Conservation (phyloP, 2,113 vertebrate species). For the Podarcis muralis region DNA sequence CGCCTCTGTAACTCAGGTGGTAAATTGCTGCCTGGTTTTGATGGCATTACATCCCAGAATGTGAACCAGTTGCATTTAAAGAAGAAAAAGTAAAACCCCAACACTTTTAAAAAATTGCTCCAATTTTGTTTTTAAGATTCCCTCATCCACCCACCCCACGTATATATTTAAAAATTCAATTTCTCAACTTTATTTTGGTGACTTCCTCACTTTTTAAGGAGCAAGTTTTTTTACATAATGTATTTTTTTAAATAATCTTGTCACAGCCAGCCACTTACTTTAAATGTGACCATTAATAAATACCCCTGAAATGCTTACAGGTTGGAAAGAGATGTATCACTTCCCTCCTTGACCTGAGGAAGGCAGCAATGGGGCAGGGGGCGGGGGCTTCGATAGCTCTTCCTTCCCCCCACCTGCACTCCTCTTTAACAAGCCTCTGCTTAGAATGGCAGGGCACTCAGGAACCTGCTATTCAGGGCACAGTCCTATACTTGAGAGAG, state of each 20-base stretch:
- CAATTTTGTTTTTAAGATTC: background rate
- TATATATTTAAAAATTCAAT: background rate
- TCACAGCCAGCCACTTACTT: background rate
- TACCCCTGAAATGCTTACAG: background rate
- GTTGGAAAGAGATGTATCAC: background rate
- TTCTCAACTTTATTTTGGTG: slow-evolving; percentile 1
- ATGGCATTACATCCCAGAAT: background rate
- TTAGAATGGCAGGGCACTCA: background rate
- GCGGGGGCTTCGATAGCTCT: background rate
- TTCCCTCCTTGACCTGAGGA: background rate
- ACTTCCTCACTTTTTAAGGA: background rate
- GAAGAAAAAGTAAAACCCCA: background rate
- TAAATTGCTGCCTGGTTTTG: slow-evolving; percentile 10
- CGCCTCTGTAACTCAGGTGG: background rate
- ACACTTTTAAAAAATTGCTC: background rate
- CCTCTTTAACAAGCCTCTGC: background rate
- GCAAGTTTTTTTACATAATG: background rate
- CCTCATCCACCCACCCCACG: no score
- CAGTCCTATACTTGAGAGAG: background rate
- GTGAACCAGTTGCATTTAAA: slow-evolving; percentile 12
- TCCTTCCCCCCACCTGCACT: background rate
- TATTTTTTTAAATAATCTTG: background rate
- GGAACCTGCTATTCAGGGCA: background rate
- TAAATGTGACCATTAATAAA: background rate
- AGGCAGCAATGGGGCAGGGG: background rate